Conservation (phyloP, 2,797 vertebrate genomes). For the Halcyon leucocephala region DNA sequence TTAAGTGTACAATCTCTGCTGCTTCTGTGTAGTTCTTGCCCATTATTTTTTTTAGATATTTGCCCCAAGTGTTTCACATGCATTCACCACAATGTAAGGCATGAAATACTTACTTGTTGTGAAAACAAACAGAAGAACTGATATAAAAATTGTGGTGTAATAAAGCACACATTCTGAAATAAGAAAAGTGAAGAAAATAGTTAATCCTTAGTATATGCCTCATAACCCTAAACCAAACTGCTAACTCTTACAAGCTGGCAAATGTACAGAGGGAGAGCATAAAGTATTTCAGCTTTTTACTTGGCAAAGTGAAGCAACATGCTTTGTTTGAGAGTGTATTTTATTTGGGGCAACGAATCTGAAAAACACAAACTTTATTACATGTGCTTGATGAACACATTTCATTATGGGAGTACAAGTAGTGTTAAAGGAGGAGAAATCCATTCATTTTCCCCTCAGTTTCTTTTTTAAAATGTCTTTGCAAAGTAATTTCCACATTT, state of each 20-base stretch:
- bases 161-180: slow-evolving; percentile 99
- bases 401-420: not conserved
- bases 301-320: not conserved
- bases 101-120: slow-evolving; percentile 93
- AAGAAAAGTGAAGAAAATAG: slow-evolving; percentile 47
- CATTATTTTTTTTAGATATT: not conserved
- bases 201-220: not conserved
- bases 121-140: slow-evolving; percentile 99
- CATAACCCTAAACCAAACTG: not conserved
- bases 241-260: not conserved
- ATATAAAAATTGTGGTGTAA: slow-evolving; percentile 99
- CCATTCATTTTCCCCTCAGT: not conserved
- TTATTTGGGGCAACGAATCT: not conserved
- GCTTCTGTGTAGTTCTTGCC: not conserved
- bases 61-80: not conserved
- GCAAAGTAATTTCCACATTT: not conserved
- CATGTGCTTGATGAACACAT: not conserved
- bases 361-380: not conserved
- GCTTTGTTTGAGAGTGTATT: not conserved
- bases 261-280: not conserved
- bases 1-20: not conserved
- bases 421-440: not conserved
- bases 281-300: not conserved
- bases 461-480: not conserved
- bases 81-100: not conserved